Evolutionary conservation across 2,113 vertebrate genomes (phyloP), one percentile per base, ranked within the genome.

Genomic region (Sceloporus undulatus): DNA sequence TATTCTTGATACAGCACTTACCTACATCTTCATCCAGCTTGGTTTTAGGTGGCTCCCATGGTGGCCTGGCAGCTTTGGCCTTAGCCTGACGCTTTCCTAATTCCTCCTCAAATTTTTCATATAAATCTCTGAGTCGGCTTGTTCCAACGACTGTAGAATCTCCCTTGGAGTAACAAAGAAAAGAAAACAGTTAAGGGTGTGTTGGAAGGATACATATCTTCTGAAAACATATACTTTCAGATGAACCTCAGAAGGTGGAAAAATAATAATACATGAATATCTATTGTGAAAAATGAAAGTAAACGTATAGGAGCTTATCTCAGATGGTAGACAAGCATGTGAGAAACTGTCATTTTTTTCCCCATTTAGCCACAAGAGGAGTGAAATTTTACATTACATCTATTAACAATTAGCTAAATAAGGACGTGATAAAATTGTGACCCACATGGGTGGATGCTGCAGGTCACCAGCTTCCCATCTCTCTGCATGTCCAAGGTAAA

Each of bases 101-200:
- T 85, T 99, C 98, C 9, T 99, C 98, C 0, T 99, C 98, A 79
- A 99, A 99, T 65, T 97, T 98, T 88, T 98, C 97, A n/a, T 98
- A 98, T 42, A 99, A 96, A 87, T 97, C 97, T 27, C 98, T 95
- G 54, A 99, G 97, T 66, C 98, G 98, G 91, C 99, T 99, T 79
- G 99, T 99, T 59, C 99, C 99, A 83, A 99, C 99, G 0, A 99
- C 98, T 0, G 99, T 99, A 19, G 99, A 99, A 94, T 99, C 99
- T 0, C 99, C 99, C 99, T 99, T 92, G 92, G 34, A 87, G 90
- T n/a, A 42, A 87, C 8, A 85, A 56, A 27, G 38, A 52, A 48
- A 52, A 21, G 54, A 89, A 29, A 90, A 75, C 7, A 79, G 9
- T 42, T 78, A 5, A 82, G 19, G 21, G 42, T 25, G 54, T 52